Evolutionary conservation across 2,888 invertebrate genomes (phyloP).

Genomic region (Sphinx pinastri): DNA sequence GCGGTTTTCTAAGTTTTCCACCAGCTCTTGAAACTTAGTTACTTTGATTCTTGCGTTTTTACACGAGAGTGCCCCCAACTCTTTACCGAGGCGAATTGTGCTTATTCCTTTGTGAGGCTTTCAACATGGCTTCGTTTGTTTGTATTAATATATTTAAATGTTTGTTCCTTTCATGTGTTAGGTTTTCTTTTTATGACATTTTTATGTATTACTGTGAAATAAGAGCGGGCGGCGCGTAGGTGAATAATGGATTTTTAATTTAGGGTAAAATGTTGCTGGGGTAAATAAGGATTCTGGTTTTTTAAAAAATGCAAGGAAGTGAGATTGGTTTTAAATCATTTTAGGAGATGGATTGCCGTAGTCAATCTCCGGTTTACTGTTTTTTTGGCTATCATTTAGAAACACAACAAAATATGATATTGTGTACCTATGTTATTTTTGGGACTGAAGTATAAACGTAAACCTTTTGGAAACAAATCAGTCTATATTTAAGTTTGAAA

Average conservation of each 20-base stretch:
- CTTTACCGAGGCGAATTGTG: slow-evolving; percentile 14
- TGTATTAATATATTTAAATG: slow-evolving; percentile 16
- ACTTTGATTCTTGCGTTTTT: slow-evolving; percentile 36
- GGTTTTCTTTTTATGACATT: slow-evolving; percentile 7
- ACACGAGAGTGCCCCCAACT: slow-evolving; percentile 23
- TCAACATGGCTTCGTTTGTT: slow-evolving; percentile 21
- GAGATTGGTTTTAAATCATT: too few relatives aligned
- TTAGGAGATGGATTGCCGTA: too few relatives aligned
- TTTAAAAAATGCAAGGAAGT: too few relatives aligned
- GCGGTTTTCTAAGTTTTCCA: slow-evolving; percentile 40
- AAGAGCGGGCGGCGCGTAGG: neutral
- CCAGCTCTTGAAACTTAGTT: slow-evolving; percentile 33
- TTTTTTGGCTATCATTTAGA: too few relatives aligned
- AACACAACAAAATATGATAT: too few relatives aligned
- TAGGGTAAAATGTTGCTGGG: neutral
- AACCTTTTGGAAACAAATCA: too few relatives aligned
- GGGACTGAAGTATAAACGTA: too few relatives aligned
- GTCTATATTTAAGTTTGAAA: neutral
- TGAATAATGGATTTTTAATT: slow-evolving; percentile 23
- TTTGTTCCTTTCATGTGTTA: slow-evolving; percentile 13
- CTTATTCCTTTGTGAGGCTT: slow-evolving; percentile 19
- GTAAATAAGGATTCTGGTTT: neutral
- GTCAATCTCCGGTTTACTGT: too few relatives aligned
- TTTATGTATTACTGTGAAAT: slow-evolving; percentile 2
- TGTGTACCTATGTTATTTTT: too few relatives aligned